A percentile compares a stretch with the other conserved stretches of the same genome.
Conservation (phyloP, 2,888 invertebrate genomes). For the Eulithis testata region DNA sequence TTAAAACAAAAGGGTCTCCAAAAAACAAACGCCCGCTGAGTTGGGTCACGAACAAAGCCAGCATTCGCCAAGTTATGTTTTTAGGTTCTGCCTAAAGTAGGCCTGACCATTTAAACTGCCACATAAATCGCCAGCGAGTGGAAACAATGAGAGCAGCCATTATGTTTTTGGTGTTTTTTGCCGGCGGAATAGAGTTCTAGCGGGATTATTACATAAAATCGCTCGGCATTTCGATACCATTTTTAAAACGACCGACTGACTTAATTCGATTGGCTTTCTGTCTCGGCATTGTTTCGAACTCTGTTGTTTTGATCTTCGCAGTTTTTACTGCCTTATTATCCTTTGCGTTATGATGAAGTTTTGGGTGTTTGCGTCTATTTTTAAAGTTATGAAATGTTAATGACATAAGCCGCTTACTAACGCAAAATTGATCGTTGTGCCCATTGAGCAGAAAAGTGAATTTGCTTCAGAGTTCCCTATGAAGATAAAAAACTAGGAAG, state of each 20-base stretch:
- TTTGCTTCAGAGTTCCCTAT: slow-evolving; percentile 14
- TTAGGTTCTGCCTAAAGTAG: slow-evolving; percentile 64
- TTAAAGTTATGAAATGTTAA: slow-evolving; percentile 7
- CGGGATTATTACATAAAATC: slow-evolving; percentile 63
- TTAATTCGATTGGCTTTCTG: slow-evolving; percentile 48
- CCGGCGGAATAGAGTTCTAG: slow-evolving; percentile 58
- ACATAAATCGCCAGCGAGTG: slow-evolving; percentile 76
- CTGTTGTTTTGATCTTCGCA: slow-evolving; percentile 6
- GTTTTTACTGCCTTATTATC: neutral
- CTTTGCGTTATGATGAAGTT: slow-evolving; percentile 3
- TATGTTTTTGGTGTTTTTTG: slow-evolving; percentile 60
- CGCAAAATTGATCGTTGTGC: neutral
- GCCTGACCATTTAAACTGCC: slow-evolving; percentile 70
- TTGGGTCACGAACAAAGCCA: slow-evolving; percentile 70
- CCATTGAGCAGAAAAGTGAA: slow-evolving; percentile 21
- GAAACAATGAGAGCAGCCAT: slow-evolving; percentile 74
- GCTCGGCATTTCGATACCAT: slow-evolving; percentile 55
- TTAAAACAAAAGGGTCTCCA: slow-evolving; percentile 75
- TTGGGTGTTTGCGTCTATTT: neutral
- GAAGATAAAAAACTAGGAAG: slow-evolving; percentile 25
- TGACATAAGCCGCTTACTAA: neutral
- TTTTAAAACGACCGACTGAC: slow-evolving; percentile 52
- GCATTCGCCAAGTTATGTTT: slow-evolving; percentile 69
- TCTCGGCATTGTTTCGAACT: slow-evolving; percentile 35
- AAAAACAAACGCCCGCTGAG: slow-evolving; percentile 69